Percentiles rank a stretch among this genome's conserved stretches.
Conservation (phyloP, 2,797 vertebrate species). For the Muscicapa striata region DNA sequence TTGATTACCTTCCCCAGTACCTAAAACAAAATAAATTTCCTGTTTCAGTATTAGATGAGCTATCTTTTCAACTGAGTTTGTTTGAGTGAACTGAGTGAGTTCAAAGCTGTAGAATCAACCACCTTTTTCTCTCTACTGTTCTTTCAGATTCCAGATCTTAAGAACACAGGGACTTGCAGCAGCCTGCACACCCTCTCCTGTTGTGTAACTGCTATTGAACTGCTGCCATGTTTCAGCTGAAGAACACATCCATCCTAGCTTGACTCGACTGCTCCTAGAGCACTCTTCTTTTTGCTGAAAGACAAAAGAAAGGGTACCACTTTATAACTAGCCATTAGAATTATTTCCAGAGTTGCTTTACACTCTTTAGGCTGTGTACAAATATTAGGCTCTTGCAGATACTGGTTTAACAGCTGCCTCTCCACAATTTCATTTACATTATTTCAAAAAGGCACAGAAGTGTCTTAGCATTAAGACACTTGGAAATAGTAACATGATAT, state of each 20-base stretch:
- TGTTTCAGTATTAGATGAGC: neutral
- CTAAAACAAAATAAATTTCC: neutral
- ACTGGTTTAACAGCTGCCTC: neutral
- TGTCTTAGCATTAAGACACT: neutral
- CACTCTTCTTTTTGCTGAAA: neutral
- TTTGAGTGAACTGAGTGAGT: neutral
- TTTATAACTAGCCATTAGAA: neutral
- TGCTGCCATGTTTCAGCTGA: neutral
- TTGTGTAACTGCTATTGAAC: neutral
- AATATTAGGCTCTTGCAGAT: neutral
- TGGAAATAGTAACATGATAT: fast-evolving
- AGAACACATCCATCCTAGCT: neutral
- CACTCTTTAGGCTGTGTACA: neutral
- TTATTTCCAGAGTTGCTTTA: neutral
- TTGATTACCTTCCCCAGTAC: fast-evolving
- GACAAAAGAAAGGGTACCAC: neutral
- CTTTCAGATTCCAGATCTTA: neutral
- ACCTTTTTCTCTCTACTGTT: neutral
- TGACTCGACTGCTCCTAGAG: neutral
- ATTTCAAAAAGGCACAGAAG: neutral
- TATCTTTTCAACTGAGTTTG: neutral
- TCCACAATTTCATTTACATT: neutral
- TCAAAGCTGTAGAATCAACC: neutral
- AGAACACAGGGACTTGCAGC: neutral
- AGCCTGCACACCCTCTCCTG: neutral